Conservation (phyloP, 1,140 invertebrate species). For the Aplysia californica region DNA sequence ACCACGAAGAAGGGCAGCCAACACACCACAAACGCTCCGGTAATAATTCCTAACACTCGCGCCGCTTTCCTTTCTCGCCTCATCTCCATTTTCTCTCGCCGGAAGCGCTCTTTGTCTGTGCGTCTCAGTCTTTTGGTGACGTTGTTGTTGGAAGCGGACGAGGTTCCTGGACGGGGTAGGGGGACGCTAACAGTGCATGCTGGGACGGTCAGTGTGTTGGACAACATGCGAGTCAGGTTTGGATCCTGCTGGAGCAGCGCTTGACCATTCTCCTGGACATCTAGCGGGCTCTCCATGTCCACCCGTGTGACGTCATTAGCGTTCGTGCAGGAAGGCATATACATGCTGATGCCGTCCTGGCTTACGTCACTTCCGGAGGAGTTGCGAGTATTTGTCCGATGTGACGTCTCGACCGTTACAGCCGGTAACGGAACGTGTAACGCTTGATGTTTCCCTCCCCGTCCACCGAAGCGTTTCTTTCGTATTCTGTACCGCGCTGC, state of each 20-base stretch:
- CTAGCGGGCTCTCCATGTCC: conserved; percentile 23
- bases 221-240: conserved; percentile 20
- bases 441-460: background rate
- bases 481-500: conserved; percentile 64
- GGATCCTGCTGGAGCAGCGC: background rate
- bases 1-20: conserved; percentile 68
- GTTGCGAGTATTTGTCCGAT: conserved; percentile 31
- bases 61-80: conserved; percentile 70
- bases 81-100: conserved; percentile 67
- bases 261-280: conserved; percentile 1
- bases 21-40: conserved; percentile 66
- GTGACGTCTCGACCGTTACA: conserved; percentile 39
- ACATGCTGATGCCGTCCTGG: conserved; percentile 53
- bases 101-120: conserved; percentile 48
- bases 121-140: conserved; percentile 43
- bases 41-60: conserved; percentile 69
- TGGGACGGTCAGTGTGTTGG: conserved; percentile 31
- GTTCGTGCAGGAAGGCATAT: conserved; percentile 42
- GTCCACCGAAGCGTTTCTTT: conserved; percentile 47
- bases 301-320: conserved; percentile 43
- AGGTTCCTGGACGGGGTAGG: conserved; percentile 21
- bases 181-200: conserved; percentile 27
- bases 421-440: conserved; percentile 31
- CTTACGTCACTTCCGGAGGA: conserved; percentile 57
- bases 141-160: conserved; percentile 43